Evolutionary conservation across 2,113 vertebrate genomes (phyloP).

Genomic region (Ibidorhyncha struthersii): DNA sequence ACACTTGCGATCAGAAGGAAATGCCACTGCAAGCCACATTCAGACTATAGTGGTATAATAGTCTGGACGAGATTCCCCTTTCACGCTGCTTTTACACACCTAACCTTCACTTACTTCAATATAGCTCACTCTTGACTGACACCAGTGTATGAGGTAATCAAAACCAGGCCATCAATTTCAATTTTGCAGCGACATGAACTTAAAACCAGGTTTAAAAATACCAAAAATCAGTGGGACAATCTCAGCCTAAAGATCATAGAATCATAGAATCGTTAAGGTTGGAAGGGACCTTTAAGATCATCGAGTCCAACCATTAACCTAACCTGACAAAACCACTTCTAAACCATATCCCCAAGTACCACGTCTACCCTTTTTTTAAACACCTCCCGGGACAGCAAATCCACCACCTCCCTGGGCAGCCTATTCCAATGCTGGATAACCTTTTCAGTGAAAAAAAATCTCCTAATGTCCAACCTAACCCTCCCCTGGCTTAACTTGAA

Average conservation of each 20-base stretch:
- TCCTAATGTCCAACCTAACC: no score
- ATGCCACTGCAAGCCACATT: background rate
- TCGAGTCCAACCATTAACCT: no score
- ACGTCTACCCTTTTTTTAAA: no score
- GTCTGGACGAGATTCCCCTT: background rate
- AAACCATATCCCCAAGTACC: no score
- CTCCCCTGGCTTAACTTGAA: no score
- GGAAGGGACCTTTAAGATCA: no score
- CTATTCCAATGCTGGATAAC: no score
- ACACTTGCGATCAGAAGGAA: background rate
- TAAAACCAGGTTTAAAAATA: background rate
- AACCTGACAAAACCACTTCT: no score
- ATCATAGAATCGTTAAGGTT: no score
- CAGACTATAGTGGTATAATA: background rate
- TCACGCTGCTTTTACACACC: background rate
- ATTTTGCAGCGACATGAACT: background rate
- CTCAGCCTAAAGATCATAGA: background rate
- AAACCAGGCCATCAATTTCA: background rate
- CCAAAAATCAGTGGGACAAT: background rate
- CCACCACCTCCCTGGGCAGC: no score
- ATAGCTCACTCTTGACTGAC: background rate
- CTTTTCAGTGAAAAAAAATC: no score
- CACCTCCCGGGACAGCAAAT: no score
- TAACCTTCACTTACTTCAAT: background rate
- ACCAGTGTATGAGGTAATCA: background rate